Evolutionary conservation across 2,888 invertebrate genomes (phyloP).

Genomic region (Aspidiotus rigidus): DNA sequence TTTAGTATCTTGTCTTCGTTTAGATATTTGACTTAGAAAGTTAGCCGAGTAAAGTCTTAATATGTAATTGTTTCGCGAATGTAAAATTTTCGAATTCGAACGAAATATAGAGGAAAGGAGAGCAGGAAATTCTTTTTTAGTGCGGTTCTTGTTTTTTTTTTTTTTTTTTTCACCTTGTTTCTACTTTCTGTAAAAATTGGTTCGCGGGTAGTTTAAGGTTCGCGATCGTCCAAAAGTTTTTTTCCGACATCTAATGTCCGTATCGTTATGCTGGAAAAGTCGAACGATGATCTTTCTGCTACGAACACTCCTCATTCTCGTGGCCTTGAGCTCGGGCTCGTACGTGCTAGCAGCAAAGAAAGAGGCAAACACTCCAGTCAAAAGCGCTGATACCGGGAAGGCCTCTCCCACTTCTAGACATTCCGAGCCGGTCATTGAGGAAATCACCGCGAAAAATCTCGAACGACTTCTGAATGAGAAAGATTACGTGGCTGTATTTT

Average conservation of each 20-base stretch:
- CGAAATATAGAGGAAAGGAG: background rate
- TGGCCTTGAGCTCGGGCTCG: slow-evolving; percentile 9
- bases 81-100: slow-evolving; percentile 23
- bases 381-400: background rate
- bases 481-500: slow-evolving; percentile 90
- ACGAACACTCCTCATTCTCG: slow-evolving; percentile 9
- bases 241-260: slow-evolving; percentile 9
- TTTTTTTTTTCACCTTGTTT: background rate
- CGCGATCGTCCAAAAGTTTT: background rate
- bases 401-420: slow-evolving; percentile 14
- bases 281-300: slow-evolving; percentile 24
- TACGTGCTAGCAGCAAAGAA: slow-evolving; percentile 10
- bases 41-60: slow-evolving; percentile 9
- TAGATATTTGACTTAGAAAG: slow-evolving; percentile 16
- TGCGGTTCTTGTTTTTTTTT: background rate
- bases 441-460: slow-evolving; percentile 85
- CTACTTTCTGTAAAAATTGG: background rate
- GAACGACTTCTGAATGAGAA: slow-evolving; percentile 80
- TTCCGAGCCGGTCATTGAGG: slow-evolving; percentile 74
- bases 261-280: slow-evolving; percentile 31
- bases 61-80: slow-evolving; percentile 23
- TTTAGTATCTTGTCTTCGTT: slow-evolving; percentile 15
- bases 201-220: background rate
- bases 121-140: background rate
- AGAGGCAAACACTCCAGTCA: slow-evolving; percentile 5